A percentile compares a stretch with the other conserved stretches of the same genome.
Evolutionary conservation across 2,888 invertebrate species (phyloP).

Genomic region (Sinohyriopsis cumingii): DNA sequence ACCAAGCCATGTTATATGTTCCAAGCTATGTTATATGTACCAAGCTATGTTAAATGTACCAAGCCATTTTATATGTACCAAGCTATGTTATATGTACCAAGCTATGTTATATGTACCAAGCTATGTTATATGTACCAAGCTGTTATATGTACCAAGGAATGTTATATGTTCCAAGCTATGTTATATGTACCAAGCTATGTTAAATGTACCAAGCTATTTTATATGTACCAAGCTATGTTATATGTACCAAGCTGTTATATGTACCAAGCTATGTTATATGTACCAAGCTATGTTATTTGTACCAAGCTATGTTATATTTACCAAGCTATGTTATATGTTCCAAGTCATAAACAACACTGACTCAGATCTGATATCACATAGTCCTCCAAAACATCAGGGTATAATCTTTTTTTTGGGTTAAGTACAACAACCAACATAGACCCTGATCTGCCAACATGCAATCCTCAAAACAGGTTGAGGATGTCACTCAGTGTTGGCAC

Average conservation of each 20-base stretch:
- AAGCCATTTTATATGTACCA: too few species aligned
- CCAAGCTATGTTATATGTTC: conserved; percentile 4
- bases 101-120: conserved; percentile 7
- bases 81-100: too few species aligned
- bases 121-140: conserved; percentile 5
- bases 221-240: conserved; percentile 6
- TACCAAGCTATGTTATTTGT: conserved; percentile 4
- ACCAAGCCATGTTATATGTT: conserved; percentile 4
- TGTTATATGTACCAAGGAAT: conserved; percentile 11
- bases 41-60: too few species aligned
- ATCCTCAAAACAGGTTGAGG: too few species aligned
- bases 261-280: conserved; percentile 6
- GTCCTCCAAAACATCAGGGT: too few species aligned
- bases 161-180: conserved; percentile 4
- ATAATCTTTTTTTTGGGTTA: too few species aligned
- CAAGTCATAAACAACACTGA: background rate
- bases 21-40: conserved; percentile 5
- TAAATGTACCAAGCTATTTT: background rate
- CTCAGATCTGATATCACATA: too few species aligned
- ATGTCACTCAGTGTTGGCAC: too few species aligned
- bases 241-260: conserved; percentile 5
- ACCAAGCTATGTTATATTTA: conserved; percentile 5
- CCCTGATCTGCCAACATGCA: too few species aligned
- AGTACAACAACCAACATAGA: too few species aligned
- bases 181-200: conserved; percentile 4